phyloP scores from a whole-genome alignment of 37 sponge, comb jelly and placozoan genomes.

The Oscarella lobularis region DNA sequence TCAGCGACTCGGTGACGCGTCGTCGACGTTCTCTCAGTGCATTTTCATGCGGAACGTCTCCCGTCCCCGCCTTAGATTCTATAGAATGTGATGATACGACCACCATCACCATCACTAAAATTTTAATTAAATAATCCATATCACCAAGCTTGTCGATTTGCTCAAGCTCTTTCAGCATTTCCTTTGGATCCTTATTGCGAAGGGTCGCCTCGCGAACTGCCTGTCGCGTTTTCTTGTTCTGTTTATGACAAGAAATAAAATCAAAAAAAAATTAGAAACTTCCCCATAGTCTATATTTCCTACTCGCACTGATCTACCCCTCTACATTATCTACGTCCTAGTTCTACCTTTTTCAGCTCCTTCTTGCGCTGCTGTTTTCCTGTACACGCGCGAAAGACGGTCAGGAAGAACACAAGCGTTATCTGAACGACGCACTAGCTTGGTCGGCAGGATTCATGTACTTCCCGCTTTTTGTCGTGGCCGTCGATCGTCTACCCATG shows the following conservation, averaged over 20 bases:
- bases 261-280: neutral
- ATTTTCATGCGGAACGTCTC: slow-evolving; percentile 27
- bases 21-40: slow-evolving; percentile 72
- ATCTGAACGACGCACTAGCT: slow-evolving; percentile 40
- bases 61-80: no score
- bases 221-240: slow-evolving; percentile 90
- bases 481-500: slow-evolving; percentile 88
- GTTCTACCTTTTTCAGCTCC: slow-evolving; percentile 77
- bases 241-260: neutral
- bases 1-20: slow-evolving; percentile 52
- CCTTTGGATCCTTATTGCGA: slow-evolving; percentile 53
- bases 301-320: no score
- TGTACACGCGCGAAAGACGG: neutral
- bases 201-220: slow-evolving; percentile 85
- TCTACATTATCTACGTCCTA: no score
- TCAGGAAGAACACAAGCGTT: neutral
- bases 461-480: slow-evolving; percentile 92
- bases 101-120: no score
- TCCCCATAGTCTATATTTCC: neutral
- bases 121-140: no score
- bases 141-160: slow-evolving; percentile 62
- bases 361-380: slow-evolving; percentile 76
- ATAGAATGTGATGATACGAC: no score
- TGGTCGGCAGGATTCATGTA: slow-evolving; percentile 99
- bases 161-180: slow-evolving; percentile 63